Evolutionary conservation across 2,888 invertebrate genomes (phyloP), one percentile per base, ranked within the genome.

Genomic region (Hetaerina titia): DNA sequence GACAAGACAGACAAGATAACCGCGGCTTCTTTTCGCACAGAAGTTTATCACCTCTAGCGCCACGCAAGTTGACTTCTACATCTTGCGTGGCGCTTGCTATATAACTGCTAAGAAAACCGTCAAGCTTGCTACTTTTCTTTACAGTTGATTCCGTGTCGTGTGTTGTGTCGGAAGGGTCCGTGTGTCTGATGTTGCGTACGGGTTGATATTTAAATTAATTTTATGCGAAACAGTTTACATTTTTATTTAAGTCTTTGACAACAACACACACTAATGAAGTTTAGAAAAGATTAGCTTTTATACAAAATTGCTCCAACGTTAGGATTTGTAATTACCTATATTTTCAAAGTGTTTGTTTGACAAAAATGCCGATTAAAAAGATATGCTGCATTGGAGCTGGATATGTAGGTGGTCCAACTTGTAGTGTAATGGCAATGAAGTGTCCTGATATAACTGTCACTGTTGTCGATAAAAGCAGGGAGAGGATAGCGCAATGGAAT

Each of bases 381-480:
- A 99, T 99, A 96, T 99, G 99, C 96, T 99, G 99, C 96, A 98
- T 99, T 96, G 99, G 99, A 17, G 99, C 99, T 88, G 99, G 99
- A 0, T 99, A 99, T 97, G 99, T 99, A 69, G 99, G 99, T 1
- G 99, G 99, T 0, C 99, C 99, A 0, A 99, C 99, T 0, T 99
- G 99, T 97, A 99, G 99, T 96, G 99, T 99, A 31, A 99, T 99
- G 96, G 99, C 99, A 0, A 97, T 98, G 95, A 99, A 99, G 97
- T 99, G 99, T 96, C 99, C 99, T 0, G 97, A 99, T 96, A 99
- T 99, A 95, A 98, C 97, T 96, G 99, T 99, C 4, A 99, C 99
- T 5, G 99, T 99, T 0, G 99, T 99, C 87, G 99, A 99, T 97
- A 98, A 98, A 96, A 99, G 99, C 96, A 97, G 97, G 90, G 98